phyloP scores from a whole-genome alignment of 2,113 vertebrate genomes.

The Lepisosteus osseus region DNA sequence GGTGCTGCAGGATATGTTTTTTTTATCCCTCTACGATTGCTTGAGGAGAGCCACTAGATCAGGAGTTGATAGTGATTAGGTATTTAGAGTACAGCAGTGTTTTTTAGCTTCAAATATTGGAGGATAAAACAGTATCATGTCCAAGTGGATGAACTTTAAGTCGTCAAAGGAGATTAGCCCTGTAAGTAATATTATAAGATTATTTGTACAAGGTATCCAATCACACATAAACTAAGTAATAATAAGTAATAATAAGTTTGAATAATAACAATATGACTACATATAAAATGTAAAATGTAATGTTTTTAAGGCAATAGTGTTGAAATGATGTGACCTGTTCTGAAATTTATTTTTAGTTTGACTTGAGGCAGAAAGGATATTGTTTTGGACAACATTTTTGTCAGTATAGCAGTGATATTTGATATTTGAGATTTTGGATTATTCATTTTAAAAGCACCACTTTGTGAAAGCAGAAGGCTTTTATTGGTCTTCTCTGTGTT shows the following conservation, averaged over 20 bases:
- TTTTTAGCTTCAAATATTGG: background rate
- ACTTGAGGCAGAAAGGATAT: background rate
- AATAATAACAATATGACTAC: no score
- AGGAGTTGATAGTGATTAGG: background rate
- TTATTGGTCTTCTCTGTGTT: slow-evolving; percentile 7
- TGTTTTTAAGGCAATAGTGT: no score
- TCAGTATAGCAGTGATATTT: background rate
- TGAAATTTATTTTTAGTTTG: no score
- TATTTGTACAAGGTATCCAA: background rate
- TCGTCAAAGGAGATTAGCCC: slow-evolving; percentile 66
- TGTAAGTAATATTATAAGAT: slow-evolving; percentile 50
- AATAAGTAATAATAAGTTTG: no score
- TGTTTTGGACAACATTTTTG: background rate
- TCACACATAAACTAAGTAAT: background rate
- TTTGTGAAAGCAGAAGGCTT: background rate
- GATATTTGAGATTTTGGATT: no score
- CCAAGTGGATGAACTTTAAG: slow-evolving; percentile 74
- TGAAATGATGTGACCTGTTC: no score
- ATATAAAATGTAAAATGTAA: no score
- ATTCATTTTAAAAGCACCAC: no score
- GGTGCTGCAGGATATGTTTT: background rate
- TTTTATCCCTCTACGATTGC: background rate
- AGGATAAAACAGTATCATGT: slow-evolving; percentile 46
- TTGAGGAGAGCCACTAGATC: slow-evolving; percentile 8
- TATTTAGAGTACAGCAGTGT: slow-evolving; percentile 8